These are phyloP conservation scores for Scolopax mira DNA, from an alignment of 2,113 vertebrate genomes.

Conservation along the genomic window DNA sequence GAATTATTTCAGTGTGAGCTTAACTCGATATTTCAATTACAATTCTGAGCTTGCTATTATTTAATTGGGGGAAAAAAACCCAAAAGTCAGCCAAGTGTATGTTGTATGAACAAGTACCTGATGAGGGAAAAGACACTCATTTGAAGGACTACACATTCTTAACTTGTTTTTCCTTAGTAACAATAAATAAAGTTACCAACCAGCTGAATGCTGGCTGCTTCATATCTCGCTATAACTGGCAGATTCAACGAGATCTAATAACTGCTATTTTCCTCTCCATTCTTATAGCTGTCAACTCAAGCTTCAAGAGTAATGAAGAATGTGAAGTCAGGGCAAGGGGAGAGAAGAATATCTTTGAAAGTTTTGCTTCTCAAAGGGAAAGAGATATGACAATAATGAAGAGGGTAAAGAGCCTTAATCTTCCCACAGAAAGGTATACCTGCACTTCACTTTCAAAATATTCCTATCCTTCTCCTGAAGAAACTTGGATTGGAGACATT, in stretches of 20 bases:
- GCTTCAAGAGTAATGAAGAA: neutral
- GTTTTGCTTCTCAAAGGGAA: neutral
- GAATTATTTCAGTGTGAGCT: neutral
- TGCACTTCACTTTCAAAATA: neutral
- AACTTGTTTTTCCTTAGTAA: neutral
- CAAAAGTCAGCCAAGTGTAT: neutral
- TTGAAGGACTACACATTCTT: neutral
- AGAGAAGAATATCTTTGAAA: neutral
- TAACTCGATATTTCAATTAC: neutral
- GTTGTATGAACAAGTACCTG: neutral
- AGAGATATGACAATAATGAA: neutral
- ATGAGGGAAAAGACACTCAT: neutral
- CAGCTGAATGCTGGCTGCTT: neutral
- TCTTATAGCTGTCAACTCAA: conserved; percentile 14
- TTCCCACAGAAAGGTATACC: neutral
- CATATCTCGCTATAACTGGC: neutral
- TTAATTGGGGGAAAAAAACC: neutral
- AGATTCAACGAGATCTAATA: neutral
- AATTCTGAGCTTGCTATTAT: neutral
- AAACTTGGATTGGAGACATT: neutral
- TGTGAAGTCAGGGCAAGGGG: neutral
- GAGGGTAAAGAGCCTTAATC: neutral
- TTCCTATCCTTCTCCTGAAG: neutral
- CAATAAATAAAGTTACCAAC: neutral
- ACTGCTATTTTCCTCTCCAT: conserved; percentile 15